Evolutionary conservation across 2,888 invertebrate species (phyloP).

Genomic region (Monoplex corrugatus): DNA sequence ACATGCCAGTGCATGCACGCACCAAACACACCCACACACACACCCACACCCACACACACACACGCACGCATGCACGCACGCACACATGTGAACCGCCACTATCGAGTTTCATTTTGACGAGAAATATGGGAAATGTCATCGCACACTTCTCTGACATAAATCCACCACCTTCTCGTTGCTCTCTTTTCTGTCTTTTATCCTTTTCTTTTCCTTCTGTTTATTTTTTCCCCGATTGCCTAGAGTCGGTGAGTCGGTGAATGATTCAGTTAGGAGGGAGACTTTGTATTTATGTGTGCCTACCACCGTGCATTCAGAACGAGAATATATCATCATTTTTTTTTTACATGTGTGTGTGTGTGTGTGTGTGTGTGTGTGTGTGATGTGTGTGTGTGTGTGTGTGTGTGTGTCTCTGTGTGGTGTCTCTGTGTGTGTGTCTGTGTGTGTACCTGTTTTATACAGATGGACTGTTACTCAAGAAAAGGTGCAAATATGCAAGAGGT

Average conservation of each 20-base stretch:
- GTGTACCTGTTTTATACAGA: no score
- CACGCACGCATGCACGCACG: neutral
- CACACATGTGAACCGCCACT: neutral
- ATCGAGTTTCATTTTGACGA: constrained; percentile 28
- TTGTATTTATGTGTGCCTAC: no score
- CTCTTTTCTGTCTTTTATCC: neutral
- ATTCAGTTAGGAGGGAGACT: no score
- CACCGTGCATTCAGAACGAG: neutral
- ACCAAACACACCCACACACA: neutral
- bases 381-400: no score
- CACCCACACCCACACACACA: neutral
- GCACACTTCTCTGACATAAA: neutral
- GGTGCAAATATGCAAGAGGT: no score
- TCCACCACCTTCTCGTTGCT: neutral
- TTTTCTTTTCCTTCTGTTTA: neutral
- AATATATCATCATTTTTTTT: neutral
- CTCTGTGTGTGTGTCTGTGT: no score
- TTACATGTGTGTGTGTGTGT: neutral
- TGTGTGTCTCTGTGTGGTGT: no score
- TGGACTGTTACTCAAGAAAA: no score
- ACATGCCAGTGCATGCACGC: neutral
- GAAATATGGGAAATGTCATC: constrained; percentile 39
- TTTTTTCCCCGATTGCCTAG: neutral
- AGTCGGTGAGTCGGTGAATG: no score
- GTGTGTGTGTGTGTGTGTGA: neutral